These are phyloP conservation scores for Urocynchramus pylzowi DNA, from an alignment of 2,113 vertebrate species.

Conservation along the genomic window DNA sequence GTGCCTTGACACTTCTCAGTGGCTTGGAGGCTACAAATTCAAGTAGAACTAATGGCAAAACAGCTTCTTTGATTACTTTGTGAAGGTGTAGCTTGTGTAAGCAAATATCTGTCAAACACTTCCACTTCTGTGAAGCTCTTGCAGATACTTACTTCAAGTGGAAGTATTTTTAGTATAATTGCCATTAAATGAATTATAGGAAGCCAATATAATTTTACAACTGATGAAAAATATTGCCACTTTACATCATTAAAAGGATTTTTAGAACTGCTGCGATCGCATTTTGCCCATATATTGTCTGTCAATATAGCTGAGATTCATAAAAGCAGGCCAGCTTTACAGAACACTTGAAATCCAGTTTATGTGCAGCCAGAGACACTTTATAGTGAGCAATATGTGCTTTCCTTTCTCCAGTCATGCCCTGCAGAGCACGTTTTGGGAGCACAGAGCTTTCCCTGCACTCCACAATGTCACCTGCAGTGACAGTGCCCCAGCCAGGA, in stretches of 20 bases:
- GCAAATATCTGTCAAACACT: slow-evolving; percentile 26
- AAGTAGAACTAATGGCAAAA: slow-evolving; percentile 47
- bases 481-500: neutral
- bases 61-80: neutral
- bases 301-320: neutral
- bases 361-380: slow-evolving; percentile 10
- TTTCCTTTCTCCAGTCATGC: neutral
- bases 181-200: slow-evolving; percentile 44
- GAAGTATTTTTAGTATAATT: slow-evolving; percentile 41
- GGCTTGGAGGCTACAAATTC: neutral
- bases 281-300: slow-evolving; percentile 3
- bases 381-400: neutral
- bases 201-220: slow-evolving; percentile 31
- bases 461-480: neutral
- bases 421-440: neutral
- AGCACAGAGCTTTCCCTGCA: neutral
- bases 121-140: neutral
- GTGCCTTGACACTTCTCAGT: neutral
- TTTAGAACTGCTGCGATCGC: neutral
- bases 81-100: slow-evolving; percentile 41
- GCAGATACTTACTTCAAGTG: slow-evolving; percentile 6
- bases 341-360: neutral
- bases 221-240: slow-evolving; percentile 33
- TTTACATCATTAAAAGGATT: slow-evolving; percentile 14
- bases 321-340: neutral